These are phyloP conservation scores for Psittacus erithacus DNA, from an alignment of 2,113 vertebrate species.

Conservation along the genomic window DNA sequence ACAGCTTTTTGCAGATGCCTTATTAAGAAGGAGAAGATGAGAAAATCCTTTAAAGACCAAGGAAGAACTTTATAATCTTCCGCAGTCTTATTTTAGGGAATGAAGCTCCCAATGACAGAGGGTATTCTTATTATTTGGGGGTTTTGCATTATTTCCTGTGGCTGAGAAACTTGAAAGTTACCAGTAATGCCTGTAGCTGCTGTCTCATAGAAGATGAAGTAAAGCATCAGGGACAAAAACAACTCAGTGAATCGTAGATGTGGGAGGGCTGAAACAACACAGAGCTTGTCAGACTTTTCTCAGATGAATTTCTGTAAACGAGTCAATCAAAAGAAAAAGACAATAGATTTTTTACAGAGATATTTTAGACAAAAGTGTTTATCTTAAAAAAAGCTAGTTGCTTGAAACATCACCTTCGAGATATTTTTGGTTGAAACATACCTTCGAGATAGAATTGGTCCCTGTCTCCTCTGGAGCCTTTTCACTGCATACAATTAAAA, in stretches of 20 bases:
- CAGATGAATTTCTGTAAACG: neutral
- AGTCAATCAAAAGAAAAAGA: constrained; percentile 1
- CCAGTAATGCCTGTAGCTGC: neutral
- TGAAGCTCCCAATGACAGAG: neutral
- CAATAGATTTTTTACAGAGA: neutral
- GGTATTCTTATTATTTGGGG: neutral
- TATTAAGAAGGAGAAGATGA: neutral
- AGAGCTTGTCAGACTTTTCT: neutral
- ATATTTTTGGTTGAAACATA: neutral
- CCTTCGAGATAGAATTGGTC: neutral
- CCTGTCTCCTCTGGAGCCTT: neutral
- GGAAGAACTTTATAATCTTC: neutral
- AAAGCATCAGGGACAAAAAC: neutral
- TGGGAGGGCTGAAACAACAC: constrained; percentile 11
- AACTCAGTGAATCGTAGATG: neutral
- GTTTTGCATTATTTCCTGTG: neutral
- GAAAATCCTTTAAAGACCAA: constrained; percentile 5
- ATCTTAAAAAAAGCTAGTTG: neutral
- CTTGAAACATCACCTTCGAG: neutral
- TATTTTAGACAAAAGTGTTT: neutral
- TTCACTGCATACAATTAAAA: neutral
- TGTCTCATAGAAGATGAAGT: neutral
- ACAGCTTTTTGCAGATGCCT: neutral
- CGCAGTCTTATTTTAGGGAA: neutral
- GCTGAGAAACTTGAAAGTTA: neutral